Percentiles rank a stretch among this genome's conserved stretches.
Evolutionary conservation across 2,888 invertebrate genomes (phyloP).

Genomic region (Xanthostigma xanthostigma): DNA sequence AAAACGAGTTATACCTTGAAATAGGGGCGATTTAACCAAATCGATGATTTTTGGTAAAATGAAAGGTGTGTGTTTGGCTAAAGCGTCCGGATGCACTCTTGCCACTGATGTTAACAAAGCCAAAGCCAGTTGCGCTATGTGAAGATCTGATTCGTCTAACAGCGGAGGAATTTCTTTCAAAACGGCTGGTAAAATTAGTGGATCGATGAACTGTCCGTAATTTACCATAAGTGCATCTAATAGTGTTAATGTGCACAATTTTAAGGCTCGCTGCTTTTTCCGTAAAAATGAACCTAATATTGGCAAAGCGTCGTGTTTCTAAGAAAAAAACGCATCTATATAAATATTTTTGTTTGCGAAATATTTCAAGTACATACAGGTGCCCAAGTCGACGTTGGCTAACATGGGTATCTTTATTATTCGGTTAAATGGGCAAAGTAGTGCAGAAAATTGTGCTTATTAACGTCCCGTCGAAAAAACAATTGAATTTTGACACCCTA

Average conservation of each 20-base stretch:
- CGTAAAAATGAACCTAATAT: slow-evolving; percentile 86
- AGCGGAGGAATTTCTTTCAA: slow-evolving; percentile 81
- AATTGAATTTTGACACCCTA: too few species aligned
- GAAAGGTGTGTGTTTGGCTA: slow-evolving; percentile 53
- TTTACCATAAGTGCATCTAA: slow-evolving; percentile 83
- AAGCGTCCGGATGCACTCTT: slow-evolving; percentile 58
- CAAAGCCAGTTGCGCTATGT: slow-evolving; percentile 87
- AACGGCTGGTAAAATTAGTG: slow-evolving; percentile 58
- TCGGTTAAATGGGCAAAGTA: too few species aligned
- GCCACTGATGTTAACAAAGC: slow-evolving; percentile 72
- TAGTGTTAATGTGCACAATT: slow-evolving; percentile 76
- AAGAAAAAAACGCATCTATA: not conserved
- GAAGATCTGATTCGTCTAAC: slow-evolving; percentile 86
- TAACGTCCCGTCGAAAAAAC: too few species aligned
- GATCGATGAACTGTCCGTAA: slow-evolving; percentile 49
- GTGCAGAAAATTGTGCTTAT: too few species aligned
- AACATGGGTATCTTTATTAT: too few species aligned
- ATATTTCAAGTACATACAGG: not conserved
- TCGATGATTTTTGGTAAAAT: slow-evolving; percentile 75
- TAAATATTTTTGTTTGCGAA: not conserved
- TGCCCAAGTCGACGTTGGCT: too few species aligned
- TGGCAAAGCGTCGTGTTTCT: slow-evolving; percentile 60
- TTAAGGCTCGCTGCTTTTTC: slow-evolving; percentile 92
- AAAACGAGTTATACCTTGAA: slow-evolving; percentile 56
- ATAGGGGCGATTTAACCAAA: slow-evolving; percentile 77